Base-by-base conservation (phyloP, 2,113 vertebrate species). In the Anolis carolinensis region DNA sequence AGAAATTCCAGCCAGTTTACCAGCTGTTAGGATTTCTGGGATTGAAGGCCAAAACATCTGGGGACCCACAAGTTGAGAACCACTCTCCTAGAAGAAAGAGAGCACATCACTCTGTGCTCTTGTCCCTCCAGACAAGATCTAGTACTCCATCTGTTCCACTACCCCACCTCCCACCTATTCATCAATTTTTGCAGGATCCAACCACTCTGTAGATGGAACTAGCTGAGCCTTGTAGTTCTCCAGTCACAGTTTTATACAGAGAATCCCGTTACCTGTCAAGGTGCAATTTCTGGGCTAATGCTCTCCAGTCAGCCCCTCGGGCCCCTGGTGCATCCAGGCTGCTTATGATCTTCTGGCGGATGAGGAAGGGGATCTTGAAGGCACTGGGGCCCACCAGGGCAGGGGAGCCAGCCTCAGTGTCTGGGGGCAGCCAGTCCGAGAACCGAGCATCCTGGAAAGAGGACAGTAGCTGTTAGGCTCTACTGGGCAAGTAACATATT, bases 311-410 rank as follows among this genome's bases (percentile, higher is more conserved):
- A 0, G 98, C 98, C 90, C 98, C 98, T 68, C 98, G 98, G 88
- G 94, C 97, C 95, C 93, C 97, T 14, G 98, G 98, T 0, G 97
- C 96, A 73, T 99, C 99, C 95, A 99, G 96, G 96, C 99, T 99
- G 96, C 97, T 98, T 96, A 99, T 99, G 96, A 99, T 99, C 97
- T 99, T 99, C 96, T 99, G 99, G 94, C 98, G 97, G 97, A 99
- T 99, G 95, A 99, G 98, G 97, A 99, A 99, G 63, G 99, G 98
- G 95, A 99, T 99, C 98, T 99, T 99, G 96, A 99, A 99, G 93
- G 99, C 98, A 96, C 98, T 99, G 95, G 98, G 99, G 80, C 99
- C 99, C 81, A 98, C 99, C 92, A 99, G 97, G 93, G 99, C 98
- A 0, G 98, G 97, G 86, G 97, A 97, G 52, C 96, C 97, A 93